Base-by-base conservation (phyloP, 1,140 invertebrate species). In the Drosophila insularis region DNA sequence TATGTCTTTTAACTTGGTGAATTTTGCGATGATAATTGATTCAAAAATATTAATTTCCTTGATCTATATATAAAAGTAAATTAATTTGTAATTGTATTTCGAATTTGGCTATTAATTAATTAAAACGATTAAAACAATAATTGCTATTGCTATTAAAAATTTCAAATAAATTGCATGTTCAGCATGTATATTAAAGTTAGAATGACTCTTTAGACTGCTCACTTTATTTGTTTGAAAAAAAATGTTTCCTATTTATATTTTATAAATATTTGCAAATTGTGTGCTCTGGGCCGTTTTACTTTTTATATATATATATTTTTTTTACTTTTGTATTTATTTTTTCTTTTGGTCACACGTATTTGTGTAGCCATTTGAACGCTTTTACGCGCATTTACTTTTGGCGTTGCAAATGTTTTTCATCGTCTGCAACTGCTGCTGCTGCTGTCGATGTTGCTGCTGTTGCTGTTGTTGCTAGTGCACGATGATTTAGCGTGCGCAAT, bases 401-500 rank as follows among this genome's bases (percentile, higher is more conserved):
- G 37, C 37, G 14, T 40, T 60, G 64, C 6, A 43, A 64, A 74
- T 70, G 68, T 59, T 68, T 68, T 68, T 43, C 23, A 43, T 14
- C 59, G 61, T 39, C 7, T 55, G 56, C 17, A 50, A 21, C 43
- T 17, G 14, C 43, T 50, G 43, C 43, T 8, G 10, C 39, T 23
- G 53, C n/a, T 19, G 31, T 1, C 46, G 17, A 23, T 46, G 13
- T n/a, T 55, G 56, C 8, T 35, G 32, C 37, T 58, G 46, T 32
- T 70, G 21, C 13, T 61, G 21, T 21, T 76, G 43, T 17, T 61
- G 61, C 43, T 63, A 32, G 39, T 76, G 23, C 46, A 46, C 68
- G 82, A 89, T 89, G 84, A 89, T 89, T 89, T 89, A 89, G 84
- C 85, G 65, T 56, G 71, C 55, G 85, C 84, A 89, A 89, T 89